Evolutionary conservation across 1,140 invertebrate genomes (phyloP).

Genomic region (Holcopasites calliopsidis): DNA sequence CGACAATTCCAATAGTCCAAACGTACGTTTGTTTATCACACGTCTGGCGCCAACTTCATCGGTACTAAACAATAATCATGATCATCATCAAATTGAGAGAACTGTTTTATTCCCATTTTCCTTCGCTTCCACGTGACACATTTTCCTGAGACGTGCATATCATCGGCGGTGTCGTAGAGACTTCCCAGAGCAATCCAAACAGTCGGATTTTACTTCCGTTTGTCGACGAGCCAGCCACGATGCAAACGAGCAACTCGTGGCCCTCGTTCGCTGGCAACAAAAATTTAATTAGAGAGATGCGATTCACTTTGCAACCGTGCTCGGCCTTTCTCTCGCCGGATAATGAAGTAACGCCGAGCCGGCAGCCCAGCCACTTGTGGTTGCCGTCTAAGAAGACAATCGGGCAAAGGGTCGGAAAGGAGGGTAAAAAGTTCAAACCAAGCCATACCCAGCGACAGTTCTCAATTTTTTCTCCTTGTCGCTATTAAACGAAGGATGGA

Average conservation of each 20-base stretch:
- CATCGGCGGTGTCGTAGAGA: no score
- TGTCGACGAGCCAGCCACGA: background rate
- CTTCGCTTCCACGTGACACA: background rate
- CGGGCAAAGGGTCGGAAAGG: slow-evolving; percentile 12
- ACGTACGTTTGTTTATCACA: background rate
- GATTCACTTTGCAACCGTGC: slow-evolving; percentile 41
- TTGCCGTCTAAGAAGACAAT: slow-evolving; percentile 12
- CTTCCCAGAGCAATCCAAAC: slow-evolving; percentile 1
- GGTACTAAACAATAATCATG: no score
- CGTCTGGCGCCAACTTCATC: background rate
- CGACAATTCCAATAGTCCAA: background rate
- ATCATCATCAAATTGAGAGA: no score
- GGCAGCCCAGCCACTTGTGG: slow-evolving; percentile 48
- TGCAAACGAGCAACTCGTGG: slow-evolving; percentile 35
- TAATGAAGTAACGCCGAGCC: slow-evolving; percentile 60
- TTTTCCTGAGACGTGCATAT: no score
- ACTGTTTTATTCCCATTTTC: background rate
- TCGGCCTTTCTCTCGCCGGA: slow-evolving; percentile 29
- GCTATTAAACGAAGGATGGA: slow-evolving; percentile 29
- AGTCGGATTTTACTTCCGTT: slow-evolving; percentile 17
- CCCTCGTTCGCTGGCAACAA: slow-evolving; percentile 24
- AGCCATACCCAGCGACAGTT: slow-evolving; percentile 22
- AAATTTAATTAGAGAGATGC: slow-evolving; percentile 59
- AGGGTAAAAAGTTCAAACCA: slow-evolving; percentile 21
- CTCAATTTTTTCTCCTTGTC: slow-evolving; percentile 50